phyloP scores from a whole-genome alignment of 2,113 vertebrate genomes.

The Poeciliopsis turrubarensis region DNA sequence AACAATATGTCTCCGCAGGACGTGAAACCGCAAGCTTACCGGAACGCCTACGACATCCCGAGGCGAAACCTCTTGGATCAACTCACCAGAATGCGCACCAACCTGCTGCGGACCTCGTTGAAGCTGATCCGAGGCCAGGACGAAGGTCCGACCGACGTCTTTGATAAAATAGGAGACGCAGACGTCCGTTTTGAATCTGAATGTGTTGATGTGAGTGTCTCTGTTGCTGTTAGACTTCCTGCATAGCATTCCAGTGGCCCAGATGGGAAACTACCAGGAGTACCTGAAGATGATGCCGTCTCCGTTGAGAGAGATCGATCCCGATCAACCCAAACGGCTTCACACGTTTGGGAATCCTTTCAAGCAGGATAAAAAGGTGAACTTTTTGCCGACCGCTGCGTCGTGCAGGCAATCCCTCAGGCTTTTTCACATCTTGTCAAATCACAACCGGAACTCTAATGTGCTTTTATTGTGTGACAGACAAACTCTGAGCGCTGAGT shows the following conservation, averaged over 20 bases:
- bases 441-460: neutral
- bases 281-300: slow-evolving; percentile 92
- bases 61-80: slow-evolving; percentile 94
- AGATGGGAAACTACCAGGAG: slow-evolving; percentile 99
- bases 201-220: neutral
- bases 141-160: slow-evolving; percentile 78
- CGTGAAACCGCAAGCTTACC: slow-evolving; percentile 93
- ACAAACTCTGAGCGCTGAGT: neutral
- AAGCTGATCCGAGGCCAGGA: slow-evolving; percentile 89
- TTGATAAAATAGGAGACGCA: neutral
- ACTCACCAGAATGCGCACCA: slow-evolving; percentile 94
- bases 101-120: slow-evolving; percentile 88
- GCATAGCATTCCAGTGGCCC: slow-evolving; percentile 94
- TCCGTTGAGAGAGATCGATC: slow-evolving; percentile 93
- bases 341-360: slow-evolving; percentile 98
- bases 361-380: slow-evolving; percentile 97
- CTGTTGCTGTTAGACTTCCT: slow-evolving; percentile 84
- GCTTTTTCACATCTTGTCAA: neutral
- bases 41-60: slow-evolving; percentile 97
- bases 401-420: neutral
- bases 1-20: slow-evolving; percentile 76
- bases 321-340: slow-evolving; percentile 93
- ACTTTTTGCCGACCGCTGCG: neutral
- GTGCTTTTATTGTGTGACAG: neutral
- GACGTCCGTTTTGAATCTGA: neutral